phyloP scores from a whole-genome alignment of 2,888 invertebrate species.

The Pterobdella sp. region DNA sequence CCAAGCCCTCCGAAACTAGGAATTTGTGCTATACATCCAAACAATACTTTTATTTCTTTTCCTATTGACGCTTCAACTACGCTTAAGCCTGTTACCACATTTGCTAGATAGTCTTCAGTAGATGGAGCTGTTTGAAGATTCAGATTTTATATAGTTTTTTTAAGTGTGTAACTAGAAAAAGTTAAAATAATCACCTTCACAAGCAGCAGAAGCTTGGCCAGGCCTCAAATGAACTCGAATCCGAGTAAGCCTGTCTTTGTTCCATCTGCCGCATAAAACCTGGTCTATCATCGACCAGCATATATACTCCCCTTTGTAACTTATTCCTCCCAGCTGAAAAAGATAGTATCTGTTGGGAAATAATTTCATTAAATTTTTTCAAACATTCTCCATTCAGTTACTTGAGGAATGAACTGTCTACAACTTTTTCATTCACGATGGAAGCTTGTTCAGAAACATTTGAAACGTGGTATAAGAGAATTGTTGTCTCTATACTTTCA shows the following conservation, averaged over 20 bases:
- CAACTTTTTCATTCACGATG: constrained; percentile 20
- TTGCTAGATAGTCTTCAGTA: constrained; percentile 6
- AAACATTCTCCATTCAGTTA: constrained; percentile 9
- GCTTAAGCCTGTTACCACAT: constrained; percentile 27
- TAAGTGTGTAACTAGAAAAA: neutral
- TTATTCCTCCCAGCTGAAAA: constrained; percentile 31
- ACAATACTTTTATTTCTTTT: constrained; percentile 23
- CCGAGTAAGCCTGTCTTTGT: neutral
- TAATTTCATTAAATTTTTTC: neutral
- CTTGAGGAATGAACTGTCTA: constrained; percentile 28
- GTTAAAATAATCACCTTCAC: constrained; percentile 24
- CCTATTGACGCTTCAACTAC: constrained; percentile 13
- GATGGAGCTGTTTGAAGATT: constrained; percentile 5
- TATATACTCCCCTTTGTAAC: constrained; percentile 23
- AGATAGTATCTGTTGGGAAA: constrained; percentile 17
- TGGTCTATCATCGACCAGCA: constrained; percentile 31
- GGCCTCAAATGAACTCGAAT: constrained; percentile 24
- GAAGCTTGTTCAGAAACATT: neutral
- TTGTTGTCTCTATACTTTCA: constrained; percentile 18
- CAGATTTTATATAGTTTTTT: neutral
- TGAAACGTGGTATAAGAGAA: constrained; percentile 25
- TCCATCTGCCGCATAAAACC: constrained; percentile 29
- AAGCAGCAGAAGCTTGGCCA: constrained; percentile 27
- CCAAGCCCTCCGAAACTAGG: constrained; percentile 28
- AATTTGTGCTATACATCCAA: constrained; percentile 30